phyloP scores from a whole-genome alignment of 1,140 invertebrate species.

The Thaumatotibia leucotreta region DNA sequence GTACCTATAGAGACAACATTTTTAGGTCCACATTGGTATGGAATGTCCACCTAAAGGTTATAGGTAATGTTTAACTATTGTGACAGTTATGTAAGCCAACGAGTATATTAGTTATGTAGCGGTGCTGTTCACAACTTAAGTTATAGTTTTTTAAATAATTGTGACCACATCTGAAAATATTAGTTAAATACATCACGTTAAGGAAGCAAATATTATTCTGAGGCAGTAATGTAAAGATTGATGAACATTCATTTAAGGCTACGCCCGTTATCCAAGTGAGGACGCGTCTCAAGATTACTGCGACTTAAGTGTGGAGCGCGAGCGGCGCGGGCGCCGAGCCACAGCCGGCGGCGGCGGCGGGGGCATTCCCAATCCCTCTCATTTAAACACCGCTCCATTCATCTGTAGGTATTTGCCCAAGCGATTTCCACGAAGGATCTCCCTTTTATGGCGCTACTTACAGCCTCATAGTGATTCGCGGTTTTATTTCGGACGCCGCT shows the following conservation, averaged over 20 bases:
- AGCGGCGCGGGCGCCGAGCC: constrained; percentile 31
- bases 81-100: too few species aligned
- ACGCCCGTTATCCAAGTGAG: background rate
- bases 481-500: constrained; percentile 73
- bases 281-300: constrained; percentile 55
- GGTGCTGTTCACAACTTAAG: too few species aligned
- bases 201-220: background rate
- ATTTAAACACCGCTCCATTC: constrained; percentile 71
- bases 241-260: background rate
- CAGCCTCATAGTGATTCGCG: constrained; percentile 73
- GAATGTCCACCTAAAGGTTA: too few species aligned
- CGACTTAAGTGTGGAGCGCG: constrained; percentile 36
- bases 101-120: too few species aligned
- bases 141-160: too few species aligned
- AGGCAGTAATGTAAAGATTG: background rate
- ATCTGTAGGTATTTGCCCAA: constrained; percentile 74
- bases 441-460: constrained; percentile 73
- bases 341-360: constrained; percentile 26
- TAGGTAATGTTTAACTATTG: too few species aligned
- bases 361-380: constrained; percentile 66
- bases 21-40: too few species aligned
- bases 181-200: too few species aligned
- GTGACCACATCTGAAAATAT: too few species aligned
- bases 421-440: constrained; percentile 67
- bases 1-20: too few species aligned